A percentile compares a stretch with the other conserved stretches of the same genome.
These are phyloP conservation scores for Eretmodus cyanostictus DNA, from an alignment of 2,113 vertebrate genomes.

Conservation along the genomic window DNA sequence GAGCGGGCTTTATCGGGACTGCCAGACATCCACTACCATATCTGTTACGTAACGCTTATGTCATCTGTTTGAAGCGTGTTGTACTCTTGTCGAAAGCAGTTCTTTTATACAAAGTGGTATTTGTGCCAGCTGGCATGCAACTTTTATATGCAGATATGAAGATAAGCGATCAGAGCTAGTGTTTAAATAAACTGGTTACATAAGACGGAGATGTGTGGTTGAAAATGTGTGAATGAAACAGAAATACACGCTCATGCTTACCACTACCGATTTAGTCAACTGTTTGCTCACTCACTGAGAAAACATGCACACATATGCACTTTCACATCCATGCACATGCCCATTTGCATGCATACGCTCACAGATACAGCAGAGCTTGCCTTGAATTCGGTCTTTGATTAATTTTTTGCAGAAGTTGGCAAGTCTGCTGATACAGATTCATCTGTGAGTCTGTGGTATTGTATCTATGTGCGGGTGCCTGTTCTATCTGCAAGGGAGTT, in stretches of 20 bases:
- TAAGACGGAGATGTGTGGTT: conserved; percentile 19
- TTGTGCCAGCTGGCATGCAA: conserved; percentile 58
- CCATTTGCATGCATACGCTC: background rate
- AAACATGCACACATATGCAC: background rate
- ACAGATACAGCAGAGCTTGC: background rate
- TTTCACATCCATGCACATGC: background rate
- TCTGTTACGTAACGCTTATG: conserved; percentile 57
- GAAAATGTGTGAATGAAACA: conserved; percentile 39
- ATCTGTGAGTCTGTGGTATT: background rate
- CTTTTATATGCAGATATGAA: conserved; percentile 44
- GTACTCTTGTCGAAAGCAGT: conserved; percentile 25
- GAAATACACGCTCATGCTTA: background rate
- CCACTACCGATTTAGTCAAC: conserved; percentile 4
- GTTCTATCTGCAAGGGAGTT: background rate
- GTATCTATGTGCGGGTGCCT: background rate
- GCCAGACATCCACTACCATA: conserved; percentile 29
- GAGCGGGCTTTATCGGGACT: conserved; percentile 2
- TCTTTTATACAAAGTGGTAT: conserved; percentile 20
- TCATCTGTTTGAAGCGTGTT: conserved; percentile 48
- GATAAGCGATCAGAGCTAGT: conserved; percentile 27
- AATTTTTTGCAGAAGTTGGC: conserved; percentile 24
- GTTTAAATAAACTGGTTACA: conserved; percentile 45
- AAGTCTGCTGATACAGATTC: background rate
- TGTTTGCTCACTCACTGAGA: background rate
- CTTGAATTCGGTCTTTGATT: background rate